Percentiles rank a stretch among this genome's conserved stretches.
These are phyloP conservation scores for Butastur rufipennis DNA, from an alignment of 2,113 vertebrate genomes.

Conservation along the genomic window DNA sequence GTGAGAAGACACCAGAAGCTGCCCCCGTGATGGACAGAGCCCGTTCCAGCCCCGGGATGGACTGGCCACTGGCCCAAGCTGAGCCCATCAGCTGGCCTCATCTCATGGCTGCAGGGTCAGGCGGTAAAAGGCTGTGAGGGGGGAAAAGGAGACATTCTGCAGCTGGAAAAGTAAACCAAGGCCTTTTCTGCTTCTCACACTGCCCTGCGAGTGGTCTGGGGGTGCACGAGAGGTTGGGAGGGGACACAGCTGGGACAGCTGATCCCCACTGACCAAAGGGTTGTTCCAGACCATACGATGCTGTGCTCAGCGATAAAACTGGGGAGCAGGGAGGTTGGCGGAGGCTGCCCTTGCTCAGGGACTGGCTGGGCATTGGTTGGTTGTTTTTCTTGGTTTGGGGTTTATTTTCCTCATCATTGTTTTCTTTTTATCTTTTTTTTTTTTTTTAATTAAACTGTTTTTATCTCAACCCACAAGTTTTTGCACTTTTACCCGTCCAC, in stretches of 20 bases:
- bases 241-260: not conserved
- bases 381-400: not conserved
- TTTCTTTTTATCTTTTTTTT: not conserved
- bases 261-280: not conserved
- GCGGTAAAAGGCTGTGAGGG: accelerated
- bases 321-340: not conserved
- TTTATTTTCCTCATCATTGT: no score
- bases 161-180: not conserved
- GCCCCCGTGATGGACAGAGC: not conserved
- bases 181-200: not conserved
- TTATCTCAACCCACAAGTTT: not conserved
- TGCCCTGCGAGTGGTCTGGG: accelerated
- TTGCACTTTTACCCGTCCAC: not conserved
- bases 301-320: not conserved
- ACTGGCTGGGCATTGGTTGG: not conserved
- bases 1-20: not conserved
- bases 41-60: not conserved
- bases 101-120: not conserved
- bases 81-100: not conserved
- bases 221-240: not conserved
- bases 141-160: not conserved
- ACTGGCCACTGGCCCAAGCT: not conserved
- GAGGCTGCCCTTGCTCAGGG: not conserved
- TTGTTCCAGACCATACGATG: not conserved
- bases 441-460: no score